Evolutionary conservation across 1,140 invertebrate species (phyloP).

Genomic region (Drosophila watanabei): DNA sequence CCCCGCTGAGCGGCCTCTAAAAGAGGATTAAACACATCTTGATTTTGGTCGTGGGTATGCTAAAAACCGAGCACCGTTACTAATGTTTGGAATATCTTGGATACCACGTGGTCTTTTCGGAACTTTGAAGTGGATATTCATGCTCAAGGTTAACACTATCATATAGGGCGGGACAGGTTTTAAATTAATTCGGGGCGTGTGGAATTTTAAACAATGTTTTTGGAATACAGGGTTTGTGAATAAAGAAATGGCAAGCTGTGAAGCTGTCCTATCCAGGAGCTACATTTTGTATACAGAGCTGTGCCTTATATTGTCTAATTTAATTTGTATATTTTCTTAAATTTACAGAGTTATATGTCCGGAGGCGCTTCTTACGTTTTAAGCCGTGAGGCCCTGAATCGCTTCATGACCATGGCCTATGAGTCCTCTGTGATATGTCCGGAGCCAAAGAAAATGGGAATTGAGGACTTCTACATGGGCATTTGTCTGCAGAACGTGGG

Average conservation of each 20-base stretch:
- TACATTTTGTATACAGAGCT: neutral
- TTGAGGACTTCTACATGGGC: conserved; percentile 98
- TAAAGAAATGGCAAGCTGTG: neutral
- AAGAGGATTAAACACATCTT: conserved; percentile 37
- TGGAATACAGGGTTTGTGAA: neutral
- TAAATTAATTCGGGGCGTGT: conserved; percentile 10
- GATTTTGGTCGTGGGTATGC: conserved; percentile 28
- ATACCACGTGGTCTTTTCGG: conserved; percentile 9
- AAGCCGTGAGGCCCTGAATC: conserved; percentile 91
- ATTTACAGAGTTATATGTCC: conserved; percentile 95
- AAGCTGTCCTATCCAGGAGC: conserved; percentile 74
- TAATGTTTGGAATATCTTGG: conserved; percentile 20
- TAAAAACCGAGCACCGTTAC: conserved; percentile 48
- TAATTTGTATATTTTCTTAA: neutral
- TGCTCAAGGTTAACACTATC: conserved; percentile 7
- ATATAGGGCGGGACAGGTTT: conserved; percentile 18
- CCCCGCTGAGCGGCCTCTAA: conserved; percentile 43
- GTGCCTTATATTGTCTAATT: neutral
- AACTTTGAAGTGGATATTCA: conserved; percentile 46
- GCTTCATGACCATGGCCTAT: conserved; percentile 91
- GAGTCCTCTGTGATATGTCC: conserved; percentile 90
- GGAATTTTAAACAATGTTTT: conserved; percentile 20
- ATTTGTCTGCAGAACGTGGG: conserved; percentile 96
- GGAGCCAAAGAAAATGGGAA: conserved; percentile 88
- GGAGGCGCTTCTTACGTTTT: conserved; percentile 97